These are phyloP conservation scores for Halocynthia aurantium DNA, from an alignment of 23 tunicate species.

Conservation along the genomic window DNA sequence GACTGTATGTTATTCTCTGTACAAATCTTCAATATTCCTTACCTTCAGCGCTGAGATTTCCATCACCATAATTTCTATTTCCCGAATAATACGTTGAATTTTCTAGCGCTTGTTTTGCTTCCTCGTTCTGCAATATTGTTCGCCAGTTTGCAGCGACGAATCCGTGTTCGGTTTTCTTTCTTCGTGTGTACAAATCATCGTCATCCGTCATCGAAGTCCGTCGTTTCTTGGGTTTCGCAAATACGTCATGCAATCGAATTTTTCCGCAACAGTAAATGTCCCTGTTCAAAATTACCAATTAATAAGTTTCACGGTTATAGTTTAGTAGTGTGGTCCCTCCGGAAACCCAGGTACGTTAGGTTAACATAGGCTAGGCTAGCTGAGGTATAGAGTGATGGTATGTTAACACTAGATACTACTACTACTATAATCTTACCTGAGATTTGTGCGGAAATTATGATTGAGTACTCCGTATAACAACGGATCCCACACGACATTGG, in stretches of 20 bases:
- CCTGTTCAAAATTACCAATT: constrained; percentile 2
- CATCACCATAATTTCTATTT: background rate
- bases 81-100: background rate
- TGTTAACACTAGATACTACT: too few species aligned
- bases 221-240: background rate
- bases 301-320: too few species aligned
- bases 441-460: constrained; percentile 41
- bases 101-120: background rate
- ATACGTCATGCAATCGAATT: background rate
- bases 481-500: constrained; percentile 72
- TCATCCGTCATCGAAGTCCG: background rate
- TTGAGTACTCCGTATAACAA: constrained; percentile 60
- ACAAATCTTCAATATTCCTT: background rate
- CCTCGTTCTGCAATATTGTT: background rate
- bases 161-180: background rate
- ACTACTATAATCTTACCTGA: constrained; percentile 49
- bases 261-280: background rate
- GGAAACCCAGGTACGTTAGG: too few species aligned
- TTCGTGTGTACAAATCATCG: background rate
- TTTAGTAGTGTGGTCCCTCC: too few species aligned
- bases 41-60: background rate
- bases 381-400: too few species aligned
- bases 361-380: too few species aligned
- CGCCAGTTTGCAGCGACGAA: constrained; percentile 3
- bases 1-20: too few species aligned